Percentiles rank a stretch among this genome's conserved stretches.
These are phyloP conservation scores for Eptatretus atami DNA, from an alignment of 2,797 vertebrate species.

Conservation along the genomic window DNA sequence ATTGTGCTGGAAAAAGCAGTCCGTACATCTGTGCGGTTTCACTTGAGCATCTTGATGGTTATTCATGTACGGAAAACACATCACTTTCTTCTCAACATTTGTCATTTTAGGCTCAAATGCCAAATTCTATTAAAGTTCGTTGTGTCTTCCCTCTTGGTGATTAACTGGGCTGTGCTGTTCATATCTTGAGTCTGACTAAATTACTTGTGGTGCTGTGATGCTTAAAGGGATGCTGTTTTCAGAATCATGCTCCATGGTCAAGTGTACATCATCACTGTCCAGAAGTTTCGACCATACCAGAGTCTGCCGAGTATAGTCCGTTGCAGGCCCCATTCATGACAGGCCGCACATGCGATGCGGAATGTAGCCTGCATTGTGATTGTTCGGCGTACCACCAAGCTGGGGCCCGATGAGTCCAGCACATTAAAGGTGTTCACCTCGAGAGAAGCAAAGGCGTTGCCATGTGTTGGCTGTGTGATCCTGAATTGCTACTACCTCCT, in stretches of 20 bases:
- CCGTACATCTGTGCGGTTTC: background rate
- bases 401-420: background rate
- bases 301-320: background rate
- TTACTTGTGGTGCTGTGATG: too few species aligned
- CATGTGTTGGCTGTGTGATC: background rate
- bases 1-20: background rate
- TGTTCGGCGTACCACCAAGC: conserved; percentile 1
- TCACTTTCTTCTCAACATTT: background rate
- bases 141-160: background rate
- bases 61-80: too few species aligned
- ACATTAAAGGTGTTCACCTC: background rate
- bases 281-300: background rate
- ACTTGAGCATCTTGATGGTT: too few species aligned
- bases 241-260: background rate
- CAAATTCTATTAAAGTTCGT: background rate
- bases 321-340: background rate
- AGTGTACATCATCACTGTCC: background rate
- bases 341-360: conserved; percentile 1
- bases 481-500: background rate
- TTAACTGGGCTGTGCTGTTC: too few species aligned
- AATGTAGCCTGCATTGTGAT: background rate
- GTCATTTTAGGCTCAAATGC: background rate
- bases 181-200: too few species aligned
- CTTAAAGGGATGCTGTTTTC: background rate
- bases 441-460: background rate